phyloP scores from a whole-genome alignment of 2,113 vertebrate species.

The Callipepla californica region DNA sequence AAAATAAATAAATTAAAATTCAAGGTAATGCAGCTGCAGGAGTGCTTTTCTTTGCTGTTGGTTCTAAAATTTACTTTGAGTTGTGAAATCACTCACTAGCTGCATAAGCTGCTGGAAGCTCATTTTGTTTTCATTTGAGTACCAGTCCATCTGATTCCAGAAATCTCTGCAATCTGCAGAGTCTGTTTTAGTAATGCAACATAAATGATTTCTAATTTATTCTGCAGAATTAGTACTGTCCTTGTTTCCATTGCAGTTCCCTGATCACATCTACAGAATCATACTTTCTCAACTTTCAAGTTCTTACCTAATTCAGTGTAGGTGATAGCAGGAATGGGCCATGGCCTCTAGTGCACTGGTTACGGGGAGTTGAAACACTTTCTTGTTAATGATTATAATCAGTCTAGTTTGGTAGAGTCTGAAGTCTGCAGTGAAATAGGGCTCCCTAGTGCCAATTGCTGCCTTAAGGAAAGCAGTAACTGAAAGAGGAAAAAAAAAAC shows the following conservation, averaged over 20 bases:
- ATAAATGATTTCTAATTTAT: constrained; percentile 12
- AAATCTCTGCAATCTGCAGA: background rate
- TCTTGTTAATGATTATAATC: constrained; percentile 14
- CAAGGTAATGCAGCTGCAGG: background rate
- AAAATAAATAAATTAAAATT: background rate
- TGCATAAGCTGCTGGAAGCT: background rate
- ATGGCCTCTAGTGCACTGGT: background rate
- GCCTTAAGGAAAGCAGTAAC: background rate
- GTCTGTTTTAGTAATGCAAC: constrained; percentile 21
- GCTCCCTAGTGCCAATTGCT: background rate
- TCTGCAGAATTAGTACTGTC: constrained; percentile 19
- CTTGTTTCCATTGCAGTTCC: constrained; percentile 1
- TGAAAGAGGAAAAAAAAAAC: background rate
- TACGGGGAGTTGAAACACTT: background rate
- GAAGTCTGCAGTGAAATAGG: background rate
- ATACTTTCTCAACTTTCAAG: constrained; percentile 13
- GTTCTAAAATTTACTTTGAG: background rate
- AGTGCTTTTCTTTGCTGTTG: background rate
- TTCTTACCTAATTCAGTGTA: background rate
- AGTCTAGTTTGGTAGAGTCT: background rate
- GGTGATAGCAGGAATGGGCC: background rate
- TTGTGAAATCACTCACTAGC: background rate
- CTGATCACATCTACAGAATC: constrained; percentile 9
- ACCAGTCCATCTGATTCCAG: background rate
- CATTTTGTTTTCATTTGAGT: background rate